Evolutionary conservation across 2,888 invertebrate species (phyloP).

Genomic region (Phytoseiulus persimilis): DNA sequence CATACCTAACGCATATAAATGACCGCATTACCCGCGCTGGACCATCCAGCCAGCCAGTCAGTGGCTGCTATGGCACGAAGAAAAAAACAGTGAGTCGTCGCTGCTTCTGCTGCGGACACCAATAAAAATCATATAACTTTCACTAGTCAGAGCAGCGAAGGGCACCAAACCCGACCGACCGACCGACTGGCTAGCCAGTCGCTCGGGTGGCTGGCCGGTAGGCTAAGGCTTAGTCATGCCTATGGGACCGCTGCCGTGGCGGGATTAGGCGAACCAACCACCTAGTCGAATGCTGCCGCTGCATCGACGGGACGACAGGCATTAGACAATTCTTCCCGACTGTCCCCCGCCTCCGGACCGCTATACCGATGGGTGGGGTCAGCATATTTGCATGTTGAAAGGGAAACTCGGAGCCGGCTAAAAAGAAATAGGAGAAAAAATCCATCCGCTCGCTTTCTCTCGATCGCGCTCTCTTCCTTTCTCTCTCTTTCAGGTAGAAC

Average conservation of each 20-base stretch:
- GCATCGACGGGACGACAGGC: constrained; percentile 22
- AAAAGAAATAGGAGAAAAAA: neutral
- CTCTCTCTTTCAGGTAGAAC: neutral
- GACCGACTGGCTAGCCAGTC: neutral
- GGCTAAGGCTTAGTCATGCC: constrained; percentile 34
- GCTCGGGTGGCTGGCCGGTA: neutral
- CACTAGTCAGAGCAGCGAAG: constrained; percentile 12
- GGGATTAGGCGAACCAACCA: constrained; percentile 12
- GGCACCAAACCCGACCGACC: neutral
- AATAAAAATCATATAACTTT: constrained; percentile 37
- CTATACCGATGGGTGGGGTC: neutral
- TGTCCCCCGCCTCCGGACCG: neutral
- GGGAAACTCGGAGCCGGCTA: neutral
- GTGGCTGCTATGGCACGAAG: neutral
- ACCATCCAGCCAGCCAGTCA: neutral
- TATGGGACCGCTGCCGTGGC: constrained; percentile 31
- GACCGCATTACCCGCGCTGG: constrained; percentile 22
- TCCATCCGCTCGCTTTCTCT: neutral
- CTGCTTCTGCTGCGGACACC: neutral
- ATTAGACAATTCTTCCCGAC: neutral
- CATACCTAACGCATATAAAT: constrained; percentile 39
- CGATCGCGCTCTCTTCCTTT: neutral
- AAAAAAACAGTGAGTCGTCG: neutral
- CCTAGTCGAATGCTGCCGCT: constrained; percentile 22
- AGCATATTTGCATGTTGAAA: constrained; percentile 5